These are phyloP conservation scores for Gymnopithys bicolor DNA, from an alignment of 2,797 vertebrate genomes.

Conservation along the genomic window DNA sequence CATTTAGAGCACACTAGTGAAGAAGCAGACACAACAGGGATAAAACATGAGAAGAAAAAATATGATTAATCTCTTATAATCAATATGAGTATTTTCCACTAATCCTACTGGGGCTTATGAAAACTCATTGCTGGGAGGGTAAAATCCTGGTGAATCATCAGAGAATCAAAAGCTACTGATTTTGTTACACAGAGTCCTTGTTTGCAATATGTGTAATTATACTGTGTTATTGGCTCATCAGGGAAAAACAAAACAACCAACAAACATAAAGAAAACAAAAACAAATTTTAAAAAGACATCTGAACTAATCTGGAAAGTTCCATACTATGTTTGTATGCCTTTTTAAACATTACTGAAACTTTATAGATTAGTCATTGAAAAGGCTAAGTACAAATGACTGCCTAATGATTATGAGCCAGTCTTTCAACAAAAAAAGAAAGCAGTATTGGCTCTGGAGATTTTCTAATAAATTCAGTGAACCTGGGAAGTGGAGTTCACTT, in stretches of 20 bases:
- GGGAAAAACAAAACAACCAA: neutral
- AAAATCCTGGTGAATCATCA: neutral
- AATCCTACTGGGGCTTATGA: neutral
- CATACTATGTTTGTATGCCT: neutral
- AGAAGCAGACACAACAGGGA: neutral
- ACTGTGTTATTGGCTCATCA: neutral
- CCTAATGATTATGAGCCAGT: neutral
- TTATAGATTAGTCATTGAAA: neutral
- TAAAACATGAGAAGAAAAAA: neutral
- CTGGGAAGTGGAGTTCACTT: neutral
- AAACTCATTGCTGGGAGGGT: neutral
- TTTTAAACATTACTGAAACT: neutral
- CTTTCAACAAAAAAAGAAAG: neutral
- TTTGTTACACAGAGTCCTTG: neutral
- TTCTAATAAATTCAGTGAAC: neutral
- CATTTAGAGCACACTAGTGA: rapidly evolving
- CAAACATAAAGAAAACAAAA: neutral
- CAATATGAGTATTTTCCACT: neutral
- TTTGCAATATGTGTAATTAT: neutral
- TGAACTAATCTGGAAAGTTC: neutral
- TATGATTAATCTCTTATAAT: neutral
- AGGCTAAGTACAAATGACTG: neutral
- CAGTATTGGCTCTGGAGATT: neutral
- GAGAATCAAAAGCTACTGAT: neutral
- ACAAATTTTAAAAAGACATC: neutral